These are phyloP conservation scores for Hoplodrina blanda DNA, from an alignment of 2,888 invertebrate species.

Conservation along the genomic window DNA sequence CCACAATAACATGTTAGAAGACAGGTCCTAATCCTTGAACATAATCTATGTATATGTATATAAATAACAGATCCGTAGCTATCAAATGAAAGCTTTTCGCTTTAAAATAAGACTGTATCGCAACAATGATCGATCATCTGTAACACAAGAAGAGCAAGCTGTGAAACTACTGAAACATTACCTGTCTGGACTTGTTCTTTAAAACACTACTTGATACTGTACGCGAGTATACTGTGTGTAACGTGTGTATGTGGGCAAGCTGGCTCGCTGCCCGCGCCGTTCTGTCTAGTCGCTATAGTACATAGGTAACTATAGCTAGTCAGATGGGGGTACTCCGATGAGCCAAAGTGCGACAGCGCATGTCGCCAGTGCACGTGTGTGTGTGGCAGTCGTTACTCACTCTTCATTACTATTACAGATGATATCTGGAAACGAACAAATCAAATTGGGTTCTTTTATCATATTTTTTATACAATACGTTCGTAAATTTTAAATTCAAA, in stretches of 20 bases:
- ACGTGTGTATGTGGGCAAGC: not conserved
- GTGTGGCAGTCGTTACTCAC: no score
- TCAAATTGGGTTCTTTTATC: no score
- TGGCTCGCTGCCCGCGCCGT: slow-evolving; percentile 38
- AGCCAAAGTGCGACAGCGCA: not conserved
- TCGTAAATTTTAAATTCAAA: no score
- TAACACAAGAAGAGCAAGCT: not conserved
- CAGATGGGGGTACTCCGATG: no score
- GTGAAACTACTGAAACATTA: not conserved
- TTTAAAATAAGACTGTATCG: not conserved
- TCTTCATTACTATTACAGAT: not conserved
- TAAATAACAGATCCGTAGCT: no score
- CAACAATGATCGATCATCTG: slow-evolving; percentile 9
- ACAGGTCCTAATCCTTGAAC: no score
- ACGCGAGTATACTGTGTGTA: not conserved
- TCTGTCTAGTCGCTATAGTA: slow-evolving; percentile 18
- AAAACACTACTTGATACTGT: not conserved
- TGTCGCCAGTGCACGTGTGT: not conserved
- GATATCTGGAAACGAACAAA: not conserved
- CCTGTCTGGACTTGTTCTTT: slow-evolving; percentile 18
- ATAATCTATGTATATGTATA: no score
- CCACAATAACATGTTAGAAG: no score
- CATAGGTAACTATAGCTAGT: not conserved
- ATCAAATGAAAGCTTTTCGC: no score
- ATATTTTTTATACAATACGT: no score